A percentile compares a stretch with the other conserved stretches of the same genome.
Evolutionary conservation across 2,888 invertebrate species (phyloP).

Genomic region (Aphodius granarius): DNA sequence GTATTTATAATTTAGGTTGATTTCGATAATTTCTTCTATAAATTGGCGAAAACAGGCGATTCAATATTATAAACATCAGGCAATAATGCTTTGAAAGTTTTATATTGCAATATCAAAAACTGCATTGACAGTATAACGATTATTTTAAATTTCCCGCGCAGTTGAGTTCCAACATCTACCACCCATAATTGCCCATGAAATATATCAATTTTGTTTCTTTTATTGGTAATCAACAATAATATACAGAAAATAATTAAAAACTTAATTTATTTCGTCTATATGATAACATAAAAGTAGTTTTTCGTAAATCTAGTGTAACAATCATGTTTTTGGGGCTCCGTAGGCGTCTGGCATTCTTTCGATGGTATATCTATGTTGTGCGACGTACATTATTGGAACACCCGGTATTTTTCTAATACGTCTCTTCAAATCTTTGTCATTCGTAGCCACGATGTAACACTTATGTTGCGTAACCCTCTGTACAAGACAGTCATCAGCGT

Average conservation of each 20-base stretch:
- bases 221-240: too few species aligned
- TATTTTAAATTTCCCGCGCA: too few species aligned
- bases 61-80: too few species aligned
- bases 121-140: too few species aligned
- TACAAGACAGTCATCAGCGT: conserved; percentile 98
- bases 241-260: neutral
- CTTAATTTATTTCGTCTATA: neutral
- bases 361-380: conserved; percentile 90
- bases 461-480: conserved; percentile 97
- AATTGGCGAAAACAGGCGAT: too few species aligned
- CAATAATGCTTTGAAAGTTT: too few species aligned
- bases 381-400: conserved; percentile 97
- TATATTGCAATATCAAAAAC: too few species aligned
- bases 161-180: too few species aligned
- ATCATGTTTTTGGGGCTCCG: conserved; percentile 77
- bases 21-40: too few species aligned
- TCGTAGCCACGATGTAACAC: conserved; percentile 99
- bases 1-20: too few species aligned
- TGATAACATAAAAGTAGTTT: conserved; percentile 4
- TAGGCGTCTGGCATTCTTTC: conserved; percentile 99
- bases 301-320: neutral
- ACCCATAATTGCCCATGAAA: too few species aligned
- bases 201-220: too few species aligned
- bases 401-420: conserved; percentile 97
- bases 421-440: conserved; percentile 95